Evolutionary conservation across 2,113 vertebrate genomes (phyloP).

Genomic region (Ammodytes marinus): DNA sequence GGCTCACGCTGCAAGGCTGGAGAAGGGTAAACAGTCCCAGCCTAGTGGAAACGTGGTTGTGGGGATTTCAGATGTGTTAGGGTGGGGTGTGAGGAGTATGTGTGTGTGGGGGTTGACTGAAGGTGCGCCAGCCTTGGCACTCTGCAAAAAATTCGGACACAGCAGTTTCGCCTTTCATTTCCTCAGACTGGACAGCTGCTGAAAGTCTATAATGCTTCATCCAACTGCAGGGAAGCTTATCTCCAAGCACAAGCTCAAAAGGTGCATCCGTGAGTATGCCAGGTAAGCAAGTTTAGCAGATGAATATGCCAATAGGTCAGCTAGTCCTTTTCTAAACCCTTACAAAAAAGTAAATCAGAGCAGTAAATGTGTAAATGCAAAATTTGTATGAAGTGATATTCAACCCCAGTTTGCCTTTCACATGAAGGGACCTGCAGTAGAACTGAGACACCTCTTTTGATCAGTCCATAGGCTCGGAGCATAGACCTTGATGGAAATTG

Average conservation of each 20-base stretch:
- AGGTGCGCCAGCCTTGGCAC: conserved; percentile 31
- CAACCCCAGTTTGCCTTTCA: conserved; percentile 37
- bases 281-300: neutral
- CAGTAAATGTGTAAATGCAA: conserved; percentile 31
- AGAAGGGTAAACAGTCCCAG: conserved; percentile 72
- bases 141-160: neutral
- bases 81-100: neutral
- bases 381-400: conserved; percentile 16
- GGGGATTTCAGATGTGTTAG: conserved; percentile 34
- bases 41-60: conserved; percentile 30
- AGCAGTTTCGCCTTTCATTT: conserved; percentile 41
- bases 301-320: neutral
- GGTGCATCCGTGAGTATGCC: neutral
- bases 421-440: conserved; percentile 30
- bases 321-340: neutral
- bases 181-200: conserved; percentile 16
- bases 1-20: conserved; percentile 61
- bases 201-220: conserved; percentile 6
- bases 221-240: conserved; percentile 22
- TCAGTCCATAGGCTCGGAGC: conserved; percentile 13
- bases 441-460: conserved; percentile 12
- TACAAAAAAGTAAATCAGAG: conserved; percentile 7
- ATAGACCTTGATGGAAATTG: conserved; percentile 10
- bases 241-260: neutral
- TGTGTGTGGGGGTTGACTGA: neutral